phyloP scores from a whole-genome alignment of 2,113 vertebrate genomes.

The Pangasianodon gigas region DNA sequence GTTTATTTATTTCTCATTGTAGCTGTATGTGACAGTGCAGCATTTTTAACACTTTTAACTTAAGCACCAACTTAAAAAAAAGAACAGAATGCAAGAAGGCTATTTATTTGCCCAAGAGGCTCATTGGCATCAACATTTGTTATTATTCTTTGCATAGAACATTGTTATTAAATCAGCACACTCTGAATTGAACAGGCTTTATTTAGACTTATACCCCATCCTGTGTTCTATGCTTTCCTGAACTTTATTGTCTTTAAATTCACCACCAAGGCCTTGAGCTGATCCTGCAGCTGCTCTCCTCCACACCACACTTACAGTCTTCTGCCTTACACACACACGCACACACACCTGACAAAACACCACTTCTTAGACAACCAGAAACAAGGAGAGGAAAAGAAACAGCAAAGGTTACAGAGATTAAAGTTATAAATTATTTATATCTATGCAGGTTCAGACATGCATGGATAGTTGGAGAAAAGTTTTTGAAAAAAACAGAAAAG shows the following conservation, averaged over 20 bases:
- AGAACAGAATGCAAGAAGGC: neutral
- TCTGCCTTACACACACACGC: neutral
- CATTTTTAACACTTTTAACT: neutral
- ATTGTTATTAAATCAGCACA: slow-evolving; percentile 33
- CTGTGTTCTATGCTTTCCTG: slow-evolving; percentile 31
- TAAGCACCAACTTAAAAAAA: neutral
- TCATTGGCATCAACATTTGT: neutral
- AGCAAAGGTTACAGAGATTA: neutral
- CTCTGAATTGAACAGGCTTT: slow-evolving; percentile 20
- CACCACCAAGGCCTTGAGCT: slow-evolving; percentile 22
- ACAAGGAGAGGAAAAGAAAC: neutral
- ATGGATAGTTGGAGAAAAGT: neutral
- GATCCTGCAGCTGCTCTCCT: slow-evolving; percentile 16
- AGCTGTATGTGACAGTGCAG: neutral
- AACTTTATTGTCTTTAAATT: slow-evolving; percentile 34
- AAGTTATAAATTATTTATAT: neutral
- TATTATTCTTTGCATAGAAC: slow-evolving; percentile 22
- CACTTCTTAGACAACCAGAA: neutral
- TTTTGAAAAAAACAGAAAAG: neutral
- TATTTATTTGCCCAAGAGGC: neutral
- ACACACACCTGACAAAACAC: neutral
- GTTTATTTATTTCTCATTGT: slow-evolving; percentile 12
- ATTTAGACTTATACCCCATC: slow-evolving; percentile 39
- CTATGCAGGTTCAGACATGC: neutral
- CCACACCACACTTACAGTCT: neutral